A percentile compares a stretch with the other conserved stretches of the same genome.
Conservation (phyloP, 2,113 vertebrate genomes). For the Vidua chalybeata region DNA sequence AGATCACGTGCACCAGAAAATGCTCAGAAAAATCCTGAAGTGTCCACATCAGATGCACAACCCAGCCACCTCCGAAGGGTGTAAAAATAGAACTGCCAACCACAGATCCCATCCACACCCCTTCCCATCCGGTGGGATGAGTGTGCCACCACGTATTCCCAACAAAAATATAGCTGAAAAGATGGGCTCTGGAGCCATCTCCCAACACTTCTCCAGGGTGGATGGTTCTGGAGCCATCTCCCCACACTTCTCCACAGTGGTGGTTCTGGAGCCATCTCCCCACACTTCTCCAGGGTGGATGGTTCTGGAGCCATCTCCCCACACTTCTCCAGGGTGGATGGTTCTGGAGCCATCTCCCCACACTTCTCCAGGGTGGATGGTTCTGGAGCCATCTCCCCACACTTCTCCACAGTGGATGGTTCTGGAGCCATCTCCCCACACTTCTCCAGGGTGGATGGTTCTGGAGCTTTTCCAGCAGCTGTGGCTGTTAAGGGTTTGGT, state of each 20-base stretch:
- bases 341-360: not conserved
- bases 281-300: not conserved
- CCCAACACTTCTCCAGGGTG: not conserved
- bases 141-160: not conserved
- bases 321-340: accelerated
- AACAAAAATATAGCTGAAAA: not conserved
- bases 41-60: not conserved
- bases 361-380: accelerated
- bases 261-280: not conserved
- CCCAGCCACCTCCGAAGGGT: not conserved
- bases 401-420: accelerated
- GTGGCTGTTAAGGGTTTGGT: not conserved
- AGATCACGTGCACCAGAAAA: not conserved
- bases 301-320: not conserved
- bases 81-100: constrained; percentile 4
- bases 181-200: not conserved
- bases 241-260: not conserved
- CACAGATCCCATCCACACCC: not conserved
- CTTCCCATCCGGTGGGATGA: not conserved
- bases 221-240: not conserved
- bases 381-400: not conserved
- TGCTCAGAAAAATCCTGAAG: not conserved
- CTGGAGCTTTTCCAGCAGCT: not conserved
- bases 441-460: accelerated
- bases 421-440: accelerated